Percentiles rank a stretch among this genome's conserved stretches.
These are phyloP conservation scores for Metopolophium dirhodum DNA, from an alignment of 1,140 invertebrate genomes.

Conservation along the genomic window DNA sequence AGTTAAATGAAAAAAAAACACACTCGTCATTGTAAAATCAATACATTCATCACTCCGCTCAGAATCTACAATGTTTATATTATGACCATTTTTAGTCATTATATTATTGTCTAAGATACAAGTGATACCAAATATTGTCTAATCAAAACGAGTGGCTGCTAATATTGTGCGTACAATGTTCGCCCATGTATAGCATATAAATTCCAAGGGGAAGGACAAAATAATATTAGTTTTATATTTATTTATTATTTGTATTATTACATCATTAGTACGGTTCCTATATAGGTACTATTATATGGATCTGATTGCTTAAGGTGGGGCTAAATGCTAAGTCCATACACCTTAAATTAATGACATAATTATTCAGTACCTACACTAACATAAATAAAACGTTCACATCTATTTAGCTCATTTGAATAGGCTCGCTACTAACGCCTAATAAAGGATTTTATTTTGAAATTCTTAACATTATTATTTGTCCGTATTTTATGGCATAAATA, in stretches of 20 bases:
- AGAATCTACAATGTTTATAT: no score
- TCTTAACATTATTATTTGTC: not conserved
- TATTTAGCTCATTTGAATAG: not conserved
- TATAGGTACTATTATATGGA: not conserved
- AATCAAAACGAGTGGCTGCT: not conserved
- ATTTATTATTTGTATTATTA: not conserved
- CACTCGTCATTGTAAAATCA: no score
- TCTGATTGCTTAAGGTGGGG: not conserved
- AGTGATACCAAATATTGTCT: no score
- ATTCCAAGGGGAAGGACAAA: not conserved
- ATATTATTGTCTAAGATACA: no score
- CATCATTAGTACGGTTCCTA: not conserved
- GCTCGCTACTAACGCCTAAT: not conserved
- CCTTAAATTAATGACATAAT: not conserved
- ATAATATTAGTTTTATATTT: not conserved
- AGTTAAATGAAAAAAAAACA: no score
- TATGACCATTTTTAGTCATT: no score
- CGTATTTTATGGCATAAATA: not conserved
- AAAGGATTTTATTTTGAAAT: not conserved
- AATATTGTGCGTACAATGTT: not conserved
- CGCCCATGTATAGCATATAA: accelerated
- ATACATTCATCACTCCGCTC: no score
- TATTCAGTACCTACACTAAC: not conserved
- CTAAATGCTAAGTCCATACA: not conserved
- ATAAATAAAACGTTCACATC: not conserved